These are phyloP conservation scores for Xylota sylvarum DNA, from an alignment of 2,888 invertebrate species.

Conservation along the genomic window DNA sequence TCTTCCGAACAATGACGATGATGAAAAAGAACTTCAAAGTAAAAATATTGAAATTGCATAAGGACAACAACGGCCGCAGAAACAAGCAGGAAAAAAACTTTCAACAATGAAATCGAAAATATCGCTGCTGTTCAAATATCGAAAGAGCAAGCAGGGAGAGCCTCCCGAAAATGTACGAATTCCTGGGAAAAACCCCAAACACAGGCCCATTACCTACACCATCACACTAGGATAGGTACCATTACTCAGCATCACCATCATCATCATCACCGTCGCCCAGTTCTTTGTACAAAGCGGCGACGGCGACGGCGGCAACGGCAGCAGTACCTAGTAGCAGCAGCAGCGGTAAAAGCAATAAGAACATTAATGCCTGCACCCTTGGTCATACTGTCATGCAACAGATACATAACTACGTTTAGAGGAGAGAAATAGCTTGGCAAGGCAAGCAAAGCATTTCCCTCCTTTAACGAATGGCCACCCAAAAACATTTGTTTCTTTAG, in stretches of 20 bases:
- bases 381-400: constrained; percentile 69
- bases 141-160: constrained; percentile 19
- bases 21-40: constrained; percentile 74
- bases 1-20: constrained; percentile 69
- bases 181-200: constrained; percentile 47
- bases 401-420: constrained; percentile 64
- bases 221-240: constrained; percentile 66
- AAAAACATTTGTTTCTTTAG: constrained; percentile 76
- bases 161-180: constrained; percentile 44
- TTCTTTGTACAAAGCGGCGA: constrained; percentile 34
- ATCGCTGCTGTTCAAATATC: constrained; percentile 70
- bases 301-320: constrained; percentile 14
- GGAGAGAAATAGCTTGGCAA: constrained; percentile 63
- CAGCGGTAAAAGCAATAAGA: constrained; percentile 69
- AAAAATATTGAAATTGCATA: constrained; percentile 75
- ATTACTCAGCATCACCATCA: constrained; percentile 75
- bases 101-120: constrained; percentile 75
- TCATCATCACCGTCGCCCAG: constrained; percentile 70
- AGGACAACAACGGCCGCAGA: constrained; percentile 68
- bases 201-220: constrained; percentile 65
- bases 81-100: constrained; percentile 64
- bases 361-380: constrained; percentile 69
- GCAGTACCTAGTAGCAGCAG: not conserved
- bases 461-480: constrained; percentile 74
- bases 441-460: constrained; percentile 68